Conservation (phyloP, 2,888 invertebrate genomes). For the Drosophila infuscata region DNA sequence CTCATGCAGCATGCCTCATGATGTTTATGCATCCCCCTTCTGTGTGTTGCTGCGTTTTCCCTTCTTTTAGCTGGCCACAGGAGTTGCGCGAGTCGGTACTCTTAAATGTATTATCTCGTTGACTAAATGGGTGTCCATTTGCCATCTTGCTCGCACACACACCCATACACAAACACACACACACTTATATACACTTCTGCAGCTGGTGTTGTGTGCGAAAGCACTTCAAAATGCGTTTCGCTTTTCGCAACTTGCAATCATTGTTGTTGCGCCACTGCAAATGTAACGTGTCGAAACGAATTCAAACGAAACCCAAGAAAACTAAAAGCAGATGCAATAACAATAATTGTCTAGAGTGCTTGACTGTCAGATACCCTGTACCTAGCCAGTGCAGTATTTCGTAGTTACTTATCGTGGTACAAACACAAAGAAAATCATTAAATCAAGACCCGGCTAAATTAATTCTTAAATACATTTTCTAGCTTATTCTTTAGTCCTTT, state of each 20-base stretch:
- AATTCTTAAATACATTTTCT: neutral
- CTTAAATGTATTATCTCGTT: conserved; percentile 66
- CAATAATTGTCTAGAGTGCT: neutral
- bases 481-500: neutral
- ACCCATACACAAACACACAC: neutral
- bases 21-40: conserved; percentile 6
- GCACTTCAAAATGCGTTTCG: conserved; percentile 61
- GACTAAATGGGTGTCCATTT: conserved; percentile 38
- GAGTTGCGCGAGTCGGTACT: conserved; percentile 44
- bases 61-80: conserved; percentile 25
- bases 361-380: neutral
- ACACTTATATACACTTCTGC: neutral
- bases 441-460: neutral
- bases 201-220: conserved; percentile 21
- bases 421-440: neutral
- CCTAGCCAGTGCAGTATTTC: accelerated
- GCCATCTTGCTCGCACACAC: conserved; percentile 10
- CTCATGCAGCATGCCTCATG: neutral
- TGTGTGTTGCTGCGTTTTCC: neutral
- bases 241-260: conserved; percentile 73
- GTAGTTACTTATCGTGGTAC: neutral
- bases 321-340: neutral
- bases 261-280: conserved; percentile 52
- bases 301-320: conserved; percentile 31
- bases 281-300: conserved; percentile 28